Base-by-base conservation (phyloP, 2,888 invertebrate species). In the Hemicrepidius hirtus region DNA sequence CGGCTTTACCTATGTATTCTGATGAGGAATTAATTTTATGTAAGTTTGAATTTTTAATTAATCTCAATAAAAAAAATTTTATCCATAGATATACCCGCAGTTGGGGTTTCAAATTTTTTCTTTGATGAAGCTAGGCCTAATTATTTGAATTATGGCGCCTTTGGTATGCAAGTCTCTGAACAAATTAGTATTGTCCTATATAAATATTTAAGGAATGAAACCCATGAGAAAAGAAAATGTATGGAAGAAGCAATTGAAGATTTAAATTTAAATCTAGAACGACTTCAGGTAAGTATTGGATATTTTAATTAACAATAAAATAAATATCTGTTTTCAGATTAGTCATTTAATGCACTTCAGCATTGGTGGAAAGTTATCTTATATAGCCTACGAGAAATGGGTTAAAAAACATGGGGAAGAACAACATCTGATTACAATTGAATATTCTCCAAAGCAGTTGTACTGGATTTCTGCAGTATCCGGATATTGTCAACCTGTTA, bases 381-480 rank as follows among this genome's bases (percentile, higher is more conserved):
- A 65, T 18, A 21, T 35, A 1, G 41, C 79, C 0, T 96, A 96
- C 84, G 88, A 91, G 59, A 89, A 90, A 7, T 95, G 93, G 93
- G 89, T 89, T 0, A 85, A 88, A 7, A 87, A 90, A 6, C 89
- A 94, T 82, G 90, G 91, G 0, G 86, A 87, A 0, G 94, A 94
- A 79, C 84, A 86, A 0, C 87, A 88, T 32, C 87, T 95, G 10
- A 95, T 95, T 0, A 94, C 94, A 0, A 86, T 95, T 0, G 88
- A 91, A 59, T 93, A 89, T 80, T 88, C 90, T 0, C 91, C 92
- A 0, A 88, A 89, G 85, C 88, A 89, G 78, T 75, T 89, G 65
- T 88, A 88, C 77, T 69, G 69, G 69, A 63, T 69, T 20, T 63
- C 69, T 5, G 32, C 32, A 13, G 68, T 44, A 13, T 13, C 9